Evolutionary conservation across 1,140 invertebrate genomes (phyloP).

Genomic region (Dufourea novaeangliae): DNA sequence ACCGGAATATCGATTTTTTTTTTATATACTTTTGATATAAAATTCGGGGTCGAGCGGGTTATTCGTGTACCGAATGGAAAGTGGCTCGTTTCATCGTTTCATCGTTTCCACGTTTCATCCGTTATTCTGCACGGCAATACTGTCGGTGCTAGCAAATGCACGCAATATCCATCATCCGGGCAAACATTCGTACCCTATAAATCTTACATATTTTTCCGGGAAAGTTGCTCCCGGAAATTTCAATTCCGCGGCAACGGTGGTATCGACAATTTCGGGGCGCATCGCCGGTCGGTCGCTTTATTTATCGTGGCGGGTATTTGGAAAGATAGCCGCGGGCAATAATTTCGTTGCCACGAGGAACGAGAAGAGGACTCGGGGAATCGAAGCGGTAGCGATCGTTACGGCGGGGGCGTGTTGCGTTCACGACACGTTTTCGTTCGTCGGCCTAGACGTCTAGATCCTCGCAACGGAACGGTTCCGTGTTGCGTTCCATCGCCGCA

Average conservation of each 20-base stretch:
- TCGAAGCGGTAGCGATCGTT: too few relatives aligned
- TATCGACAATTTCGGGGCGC: background rate
- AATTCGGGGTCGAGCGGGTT: background rate
- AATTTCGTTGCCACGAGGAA: background rate
- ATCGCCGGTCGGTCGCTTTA: background rate
- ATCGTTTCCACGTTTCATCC: background rate
- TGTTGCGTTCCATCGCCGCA: background rate
- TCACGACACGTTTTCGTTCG: background rate
- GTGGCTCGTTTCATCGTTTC: background rate
- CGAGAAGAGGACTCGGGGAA: too few relatives aligned
- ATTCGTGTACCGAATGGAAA: background rate
- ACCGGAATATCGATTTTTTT: background rate
- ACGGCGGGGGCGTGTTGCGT: too few relatives aligned
- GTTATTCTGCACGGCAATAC: background rate
- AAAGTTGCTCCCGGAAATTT: constrained; percentile 9
- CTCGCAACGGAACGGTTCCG: background rate
- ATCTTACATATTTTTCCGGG: background rate
- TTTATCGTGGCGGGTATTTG: background rate
- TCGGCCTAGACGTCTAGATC: background rate
- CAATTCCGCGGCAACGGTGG: background rate
- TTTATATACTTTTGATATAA: background rate
- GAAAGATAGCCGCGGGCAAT: background rate
- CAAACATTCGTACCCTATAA: constrained; percentile 22
- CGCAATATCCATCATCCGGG: background rate
- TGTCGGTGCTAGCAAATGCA: background rate